These are phyloP conservation scores for Melitaea cinxia DNA, from an alignment of 1,140 invertebrate genomes.

Conservation along the genomic window DNA sequence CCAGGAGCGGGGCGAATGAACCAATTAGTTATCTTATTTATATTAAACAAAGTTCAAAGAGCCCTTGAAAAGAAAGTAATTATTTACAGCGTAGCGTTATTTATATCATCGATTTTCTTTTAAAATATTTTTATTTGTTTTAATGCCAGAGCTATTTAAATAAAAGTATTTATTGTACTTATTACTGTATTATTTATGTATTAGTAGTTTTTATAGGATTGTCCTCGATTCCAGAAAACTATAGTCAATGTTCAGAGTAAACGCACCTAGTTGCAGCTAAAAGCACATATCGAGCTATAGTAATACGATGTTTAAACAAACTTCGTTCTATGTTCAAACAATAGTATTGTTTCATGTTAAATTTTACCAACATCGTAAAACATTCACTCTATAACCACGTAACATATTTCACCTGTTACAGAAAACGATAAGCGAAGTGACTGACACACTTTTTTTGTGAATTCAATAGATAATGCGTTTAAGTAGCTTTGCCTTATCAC, in stretches of 20 bases:
- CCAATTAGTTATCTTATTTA: constrained; percentile 42
- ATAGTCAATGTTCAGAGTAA: not conserved
- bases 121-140: not conserved
- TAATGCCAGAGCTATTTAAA: too few species aligned
- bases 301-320: not conserved
- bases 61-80: constrained; percentile 35
- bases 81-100: constrained; percentile 24
- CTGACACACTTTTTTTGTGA: constrained; percentile 57
- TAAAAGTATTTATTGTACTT: not conserved
- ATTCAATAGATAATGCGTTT: constrained; percentile 42
- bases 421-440: constrained; percentile 41
- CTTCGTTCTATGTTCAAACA: not conserved
- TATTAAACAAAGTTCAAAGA: constrained; percentile 40
- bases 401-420: constrained; percentile 37
- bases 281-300: not conserved
- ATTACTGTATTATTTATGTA: too few species aligned
- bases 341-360: not conserved
- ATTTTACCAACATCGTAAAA: not conserved
- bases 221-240: not conserved
- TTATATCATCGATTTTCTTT: constrained; percentile 8
- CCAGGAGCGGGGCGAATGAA: constrained; percentile 41
- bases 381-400: not conserved
- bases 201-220: not conserved
- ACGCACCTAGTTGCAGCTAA: not conserved
- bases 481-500: constrained; percentile 27